phyloP scores from a whole-genome alignment of 2,113 vertebrate genomes.

The Carassius carassius region DNA sequence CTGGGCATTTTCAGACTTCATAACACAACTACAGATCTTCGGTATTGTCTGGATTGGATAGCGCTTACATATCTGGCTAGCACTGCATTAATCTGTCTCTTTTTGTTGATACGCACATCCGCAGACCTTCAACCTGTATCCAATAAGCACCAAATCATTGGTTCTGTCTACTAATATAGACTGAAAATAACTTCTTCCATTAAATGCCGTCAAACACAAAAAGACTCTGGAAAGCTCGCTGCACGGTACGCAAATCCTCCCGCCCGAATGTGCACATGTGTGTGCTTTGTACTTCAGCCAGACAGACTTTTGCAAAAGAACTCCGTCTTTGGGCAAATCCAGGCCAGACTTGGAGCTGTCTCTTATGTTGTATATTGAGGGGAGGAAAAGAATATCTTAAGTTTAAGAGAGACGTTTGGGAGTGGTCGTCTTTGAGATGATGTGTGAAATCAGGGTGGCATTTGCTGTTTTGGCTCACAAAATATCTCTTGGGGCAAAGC shows the following conservation, averaged over 20 bases:
- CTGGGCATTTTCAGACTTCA: neutral
- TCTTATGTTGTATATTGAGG: slow-evolving; percentile 29
- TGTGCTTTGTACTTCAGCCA: slow-evolving; percentile 71
- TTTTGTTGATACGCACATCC: neutral
- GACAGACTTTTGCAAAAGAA: slow-evolving; percentile 60
- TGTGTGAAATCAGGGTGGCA: neutral
- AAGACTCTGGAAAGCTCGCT: neutral
- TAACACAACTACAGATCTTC: neutral
- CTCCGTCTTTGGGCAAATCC: slow-evolving; percentile 27
- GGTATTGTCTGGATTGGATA: neutral
- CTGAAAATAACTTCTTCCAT: neutral
- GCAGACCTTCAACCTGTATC: neutral
- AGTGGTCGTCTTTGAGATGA: neutral
- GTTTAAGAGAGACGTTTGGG: neutral
- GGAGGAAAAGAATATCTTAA: neutral
- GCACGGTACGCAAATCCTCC: neutral
- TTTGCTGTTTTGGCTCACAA: slow-evolving; percentile 5
- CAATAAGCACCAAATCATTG: neutral
- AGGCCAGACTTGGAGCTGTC: slow-evolving; percentile 31
- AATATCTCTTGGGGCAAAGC: neutral
- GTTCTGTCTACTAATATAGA: slow-evolving; percentile 12
- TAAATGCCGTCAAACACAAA: neutral
- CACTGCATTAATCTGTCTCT: neutral
- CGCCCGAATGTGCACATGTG: slow-evolving; percentile 52
- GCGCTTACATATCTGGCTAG: neutral